phyloP scores from a whole-genome alignment of 2,888 invertebrate genomes.

The Maniola hyperantus region DNA sequence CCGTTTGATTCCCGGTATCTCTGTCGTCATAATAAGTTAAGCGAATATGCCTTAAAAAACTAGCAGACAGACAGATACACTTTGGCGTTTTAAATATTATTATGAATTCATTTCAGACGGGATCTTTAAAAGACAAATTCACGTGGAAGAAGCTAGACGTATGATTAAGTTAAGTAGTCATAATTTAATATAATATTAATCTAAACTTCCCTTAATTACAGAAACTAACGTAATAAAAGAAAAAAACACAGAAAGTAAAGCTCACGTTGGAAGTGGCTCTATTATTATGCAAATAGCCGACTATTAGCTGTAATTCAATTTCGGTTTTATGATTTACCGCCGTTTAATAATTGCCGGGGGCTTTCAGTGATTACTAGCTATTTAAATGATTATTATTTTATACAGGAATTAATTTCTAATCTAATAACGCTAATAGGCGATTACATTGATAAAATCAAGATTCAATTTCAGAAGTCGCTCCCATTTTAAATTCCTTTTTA shows the following conservation, averaged over 20 bases:
- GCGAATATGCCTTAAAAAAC: no score
- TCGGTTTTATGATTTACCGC: slow-evolving; percentile 58
- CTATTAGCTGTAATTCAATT: slow-evolving; percentile 71
- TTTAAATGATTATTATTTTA: slow-evolving; percentile 22
- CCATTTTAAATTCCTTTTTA: background rate
- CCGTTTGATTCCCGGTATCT: no score
- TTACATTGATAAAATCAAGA: slow-evolving; percentile 5
- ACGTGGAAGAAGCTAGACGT: no score
- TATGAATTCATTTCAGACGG: no score
- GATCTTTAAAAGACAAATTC: no score
- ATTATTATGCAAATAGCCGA: slow-evolving; percentile 59
- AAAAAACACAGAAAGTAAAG: slow-evolving; percentile 34
- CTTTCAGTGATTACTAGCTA: slow-evolving; percentile 18
- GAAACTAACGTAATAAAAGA: background rate
- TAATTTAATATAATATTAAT: no score
- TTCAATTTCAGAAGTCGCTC: background rate
- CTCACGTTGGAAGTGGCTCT: slow-evolving; percentile 45
- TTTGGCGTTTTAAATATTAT: no score
- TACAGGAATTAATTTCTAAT: slow-evolving; percentile 1
- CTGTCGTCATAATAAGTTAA: no score
- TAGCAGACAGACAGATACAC: no score
- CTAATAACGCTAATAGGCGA: slow-evolving; percentile 4
- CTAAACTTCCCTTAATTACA: background rate
- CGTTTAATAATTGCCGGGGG: slow-evolving; percentile 43
- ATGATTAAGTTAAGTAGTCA: no score